Conservation (phyloP, 2,113 vertebrate species). For the Myotis brandtii region DNA sequence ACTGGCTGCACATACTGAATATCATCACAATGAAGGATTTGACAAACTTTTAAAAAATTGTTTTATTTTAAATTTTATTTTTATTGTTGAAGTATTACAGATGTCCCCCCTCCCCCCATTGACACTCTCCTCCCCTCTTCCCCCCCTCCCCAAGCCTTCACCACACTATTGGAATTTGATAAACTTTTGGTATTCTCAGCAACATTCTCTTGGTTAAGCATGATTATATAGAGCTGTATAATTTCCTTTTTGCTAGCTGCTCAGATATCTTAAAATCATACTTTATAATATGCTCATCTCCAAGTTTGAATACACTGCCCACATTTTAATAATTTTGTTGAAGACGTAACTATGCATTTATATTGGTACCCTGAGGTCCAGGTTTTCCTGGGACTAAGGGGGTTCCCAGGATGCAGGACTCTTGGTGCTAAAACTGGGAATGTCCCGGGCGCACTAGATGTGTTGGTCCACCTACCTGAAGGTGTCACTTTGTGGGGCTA, state of each 20-base stretch:
- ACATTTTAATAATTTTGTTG: constrained; percentile 1
- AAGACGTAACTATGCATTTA: not conserved
- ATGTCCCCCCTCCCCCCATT: no score
- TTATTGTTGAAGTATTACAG: no score
- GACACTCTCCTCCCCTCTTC: no score
- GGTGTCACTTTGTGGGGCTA: not conserved
- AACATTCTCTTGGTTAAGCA: constrained; percentile 7
- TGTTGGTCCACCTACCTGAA: not conserved
- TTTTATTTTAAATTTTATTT: no score
- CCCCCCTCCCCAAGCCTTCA: no score
- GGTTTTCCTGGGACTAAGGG: not conserved
- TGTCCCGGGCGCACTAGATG: not conserved
- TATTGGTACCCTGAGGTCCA: not conserved
- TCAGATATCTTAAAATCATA: not conserved
- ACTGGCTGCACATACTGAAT: not conserved
- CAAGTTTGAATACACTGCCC: not conserved
- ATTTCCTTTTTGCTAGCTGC: constrained; percentile 30
- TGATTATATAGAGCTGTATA: not conserved
- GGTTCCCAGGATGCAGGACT: not conserved
- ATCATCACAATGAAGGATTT: not conserved
- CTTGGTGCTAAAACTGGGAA: not conserved
- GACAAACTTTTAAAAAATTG: not conserved
- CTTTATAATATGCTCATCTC: not conserved
- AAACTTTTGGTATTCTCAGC: not conserved
- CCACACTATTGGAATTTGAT: no score